Base-by-base conservation (phyloP, 2,113 vertebrate species). In the Manacus vitellinus region DNA sequence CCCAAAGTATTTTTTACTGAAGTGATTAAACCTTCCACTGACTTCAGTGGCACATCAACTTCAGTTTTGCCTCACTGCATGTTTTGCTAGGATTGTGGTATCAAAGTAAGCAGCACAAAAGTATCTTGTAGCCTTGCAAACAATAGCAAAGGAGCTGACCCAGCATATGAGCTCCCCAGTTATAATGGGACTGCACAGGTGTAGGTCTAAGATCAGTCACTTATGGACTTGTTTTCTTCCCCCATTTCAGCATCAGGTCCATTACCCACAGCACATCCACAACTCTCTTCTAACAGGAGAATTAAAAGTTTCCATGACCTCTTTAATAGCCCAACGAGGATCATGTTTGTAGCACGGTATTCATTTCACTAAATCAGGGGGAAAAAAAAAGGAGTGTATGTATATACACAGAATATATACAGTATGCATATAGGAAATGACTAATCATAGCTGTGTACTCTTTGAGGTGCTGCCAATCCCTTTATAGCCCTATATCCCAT, bases 401-500 rank as follows among this genome's bases (percentile, higher is more conserved):
- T 7, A 8, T 21, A 22, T 15, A 23, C 0, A 43, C 3, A 58
- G 30, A 13, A 63, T 31, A 35, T 33, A 62, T 14, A 56, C 5
- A 21, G 6, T 54, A 80, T 31, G 52, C 44, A 52, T 71, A 79
- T 89, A 92, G 94, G 94, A 97, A 96, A 94, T 90, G 67, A 96
- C 52, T 94, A 93, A 96, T 90, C 90, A 88, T 80, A 90, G 88
- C 85, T 78, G 65, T 61, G 72, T 21, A 55, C 54, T 79, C 85
- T 96, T 93, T 96, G 94, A 94, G 90, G 78, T 37, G 76, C 59
- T 96, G 96, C 96, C 92, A 92, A 67, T 28, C 79, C 65, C 33
- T 88, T 93, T 74, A 86, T 74, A 35, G 63, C 58, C 49, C 61
- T 51, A 37, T 71, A 93, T 91, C 79, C 67, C 72, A 16, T 92